Base-by-base conservation (phyloP, 2,797 vertebrate genomes). In the Fistularia commersonii region DNA sequence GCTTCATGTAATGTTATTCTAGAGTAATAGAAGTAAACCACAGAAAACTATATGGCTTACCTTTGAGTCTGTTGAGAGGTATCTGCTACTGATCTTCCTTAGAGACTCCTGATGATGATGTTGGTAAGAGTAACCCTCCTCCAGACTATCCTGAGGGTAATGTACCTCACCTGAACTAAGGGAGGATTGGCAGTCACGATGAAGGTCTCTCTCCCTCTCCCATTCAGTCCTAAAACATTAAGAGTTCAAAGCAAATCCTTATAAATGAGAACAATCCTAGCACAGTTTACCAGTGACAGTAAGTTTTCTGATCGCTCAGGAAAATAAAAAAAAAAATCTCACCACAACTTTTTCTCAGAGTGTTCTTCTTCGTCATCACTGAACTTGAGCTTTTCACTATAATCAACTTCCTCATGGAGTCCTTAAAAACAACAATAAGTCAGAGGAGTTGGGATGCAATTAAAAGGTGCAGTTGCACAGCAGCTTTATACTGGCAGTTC, bases 391-490 rank as follows among this genome's bases (percentile, higher is more conserved):
- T 99, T 98, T 80, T 99, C 97, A 0, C 95, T 92, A 60, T 99
- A 98, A 88, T 99, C 97, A 48, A 99, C 97, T 88, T 99, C 97
- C 64, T 99, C 96, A 0, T 99, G 97, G 59, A 98, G 93, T 66
- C 97, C 96, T 96, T 63, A n/a, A 56, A 48, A 54, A 52, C 41
- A 1, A 45, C 34, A 5, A 54, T 6, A 42, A 7, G 15, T 51
- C 3, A 23, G 43, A 15, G 8, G 8, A 36, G 12, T 2, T 32
- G 32, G 12, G 11, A 44, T 11, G 23, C 23, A 23, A 23, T 23
- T 23, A 4, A 23, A 23, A 23, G 23, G 23, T 2, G 23, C 23
- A 23, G 23, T 23, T 2, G 23, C 4, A 4, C 23, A 23, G 23
- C 23, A 23, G 2, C 23, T 23, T 23, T 23, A 23, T 4, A 23